phyloP scores from a whole-genome alignment of 2,888 invertebrate species.

The Imbricaverruca yamaguchii region DNA sequence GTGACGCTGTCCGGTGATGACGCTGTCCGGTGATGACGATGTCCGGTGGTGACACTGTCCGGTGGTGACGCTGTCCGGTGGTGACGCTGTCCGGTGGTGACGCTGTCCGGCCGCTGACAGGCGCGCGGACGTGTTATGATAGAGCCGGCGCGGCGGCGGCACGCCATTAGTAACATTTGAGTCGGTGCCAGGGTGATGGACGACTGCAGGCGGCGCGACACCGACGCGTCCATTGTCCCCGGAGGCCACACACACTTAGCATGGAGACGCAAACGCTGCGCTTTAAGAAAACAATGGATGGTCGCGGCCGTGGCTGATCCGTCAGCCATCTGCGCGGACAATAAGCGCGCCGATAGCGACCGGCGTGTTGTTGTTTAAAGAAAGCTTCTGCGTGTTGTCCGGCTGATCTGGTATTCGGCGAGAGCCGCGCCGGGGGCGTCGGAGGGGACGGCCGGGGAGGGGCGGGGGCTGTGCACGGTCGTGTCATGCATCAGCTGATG shows the following conservation, averaged over 20 bases:
- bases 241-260: conserved; percentile 13
- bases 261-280: conserved; percentile 13
- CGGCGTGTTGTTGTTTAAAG: conserved; percentile 3
- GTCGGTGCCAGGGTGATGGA: not conserved
- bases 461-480: no score
- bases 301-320: not conserved
- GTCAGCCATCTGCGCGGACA: conserved; percentile 2
- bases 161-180: conserved; percentile 5
- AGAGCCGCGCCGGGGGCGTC: no score
- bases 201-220: not conserved
- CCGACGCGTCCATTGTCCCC: not conserved
- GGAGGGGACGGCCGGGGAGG: no score
- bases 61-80: not conserved
- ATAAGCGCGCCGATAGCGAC: not conserved
- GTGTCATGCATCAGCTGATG: no score
- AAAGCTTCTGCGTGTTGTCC: conserved; percentile 6
- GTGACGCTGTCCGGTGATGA: no score
- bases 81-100: not conserved
- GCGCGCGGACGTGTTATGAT: not conserved
- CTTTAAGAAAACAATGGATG: conserved; percentile 14
- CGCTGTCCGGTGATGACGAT: no score
- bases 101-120: not conserved
- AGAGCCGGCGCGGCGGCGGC: not conserved
- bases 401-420: conserved; percentile 14
- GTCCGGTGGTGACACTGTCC: no score